phyloP scores from a whole-genome alignment of 2,113 vertebrate species.

The Triplophysa tibetana region DNA sequence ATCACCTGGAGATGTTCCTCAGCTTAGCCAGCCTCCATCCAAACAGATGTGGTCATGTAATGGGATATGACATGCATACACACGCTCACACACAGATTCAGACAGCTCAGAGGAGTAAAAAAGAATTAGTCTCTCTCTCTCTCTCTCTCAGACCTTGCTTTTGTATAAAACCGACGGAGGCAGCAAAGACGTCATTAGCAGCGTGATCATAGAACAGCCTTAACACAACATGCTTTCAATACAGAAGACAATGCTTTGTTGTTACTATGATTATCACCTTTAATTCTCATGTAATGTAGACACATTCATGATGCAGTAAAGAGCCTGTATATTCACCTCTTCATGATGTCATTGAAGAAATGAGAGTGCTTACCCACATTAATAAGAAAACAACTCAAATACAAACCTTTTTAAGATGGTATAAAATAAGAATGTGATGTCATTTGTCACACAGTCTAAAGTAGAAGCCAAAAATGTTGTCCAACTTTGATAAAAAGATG shows the following conservation, averaged over 20 bases:
- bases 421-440: no score
- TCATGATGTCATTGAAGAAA: no score
- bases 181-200: conserved; percentile 75
- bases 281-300: neutral
- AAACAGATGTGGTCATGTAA: neutral
- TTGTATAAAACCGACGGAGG: conserved; percentile 78
- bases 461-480: no score
- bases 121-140: neutral
- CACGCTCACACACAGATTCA: conserved; percentile 7
- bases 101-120: neutral
- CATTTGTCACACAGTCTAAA: no score
- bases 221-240: neutral
- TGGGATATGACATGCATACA: neutral
- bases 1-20: neutral
- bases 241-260: no score
- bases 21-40: conserved; percentile 4
- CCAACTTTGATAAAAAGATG: no score
- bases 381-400: no score
- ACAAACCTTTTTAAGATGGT: no score
- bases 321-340: no score
- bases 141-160: conserved; percentile 49
- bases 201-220: conserved; percentile 50
- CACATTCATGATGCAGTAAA: no score
- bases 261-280: no score
- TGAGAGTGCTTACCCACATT: no score